Evolutionary conservation across 2,797 vertebrate species (phyloP).

Genomic region (Sebastes glaucus): DNA sequence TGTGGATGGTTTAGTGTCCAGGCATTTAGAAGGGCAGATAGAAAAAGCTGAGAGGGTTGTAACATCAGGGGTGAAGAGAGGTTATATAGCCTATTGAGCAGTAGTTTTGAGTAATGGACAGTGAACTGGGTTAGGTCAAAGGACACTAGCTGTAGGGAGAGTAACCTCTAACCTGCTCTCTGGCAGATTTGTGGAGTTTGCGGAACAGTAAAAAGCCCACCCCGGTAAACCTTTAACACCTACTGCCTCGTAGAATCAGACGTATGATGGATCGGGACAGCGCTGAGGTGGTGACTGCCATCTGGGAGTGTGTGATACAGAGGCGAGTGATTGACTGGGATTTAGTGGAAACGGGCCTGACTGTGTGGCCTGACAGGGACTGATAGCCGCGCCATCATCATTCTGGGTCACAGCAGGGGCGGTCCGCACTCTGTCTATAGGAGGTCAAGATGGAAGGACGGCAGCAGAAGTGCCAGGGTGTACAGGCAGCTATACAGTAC

Average conservation of each 20-base stretch:
- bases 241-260: conserved; percentile 31
- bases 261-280: conserved; percentile 57
- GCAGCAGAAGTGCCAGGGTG: background rate
- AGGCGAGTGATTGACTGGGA: conserved; percentile 59
- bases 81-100: conserved; percentile 16
- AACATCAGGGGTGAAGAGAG: conserved; percentile 28
- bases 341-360: conserved; percentile 35
- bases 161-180: conserved; percentile 52
- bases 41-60: conserved; percentile 38
- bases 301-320: conserved; percentile 64
- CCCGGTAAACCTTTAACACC: conserved; percentile 41
- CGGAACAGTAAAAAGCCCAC: conserved; percentile 14
- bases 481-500: background rate
- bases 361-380: conserved; percentile 65
- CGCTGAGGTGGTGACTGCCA: conserved; percentile 36
- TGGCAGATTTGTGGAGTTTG: conserved; percentile 38
- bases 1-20: background rate
- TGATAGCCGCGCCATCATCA: conserved; percentile 48
- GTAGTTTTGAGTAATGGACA: conserved; percentile 54
- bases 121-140: conserved; percentile 51
- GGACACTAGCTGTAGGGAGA: conserved; percentile 24
- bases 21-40: conserved; percentile 18
- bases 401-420: conserved; percentile 53
- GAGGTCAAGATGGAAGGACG: conserved; percentile 40
- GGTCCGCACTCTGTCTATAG: conserved; percentile 25